A percentile compares a stretch with the other conserved stretches of the same genome.
phyloP scores from a whole-genome alignment of 2,888 invertebrate genomes.

The Poecilobothrus nobilitatus region DNA sequence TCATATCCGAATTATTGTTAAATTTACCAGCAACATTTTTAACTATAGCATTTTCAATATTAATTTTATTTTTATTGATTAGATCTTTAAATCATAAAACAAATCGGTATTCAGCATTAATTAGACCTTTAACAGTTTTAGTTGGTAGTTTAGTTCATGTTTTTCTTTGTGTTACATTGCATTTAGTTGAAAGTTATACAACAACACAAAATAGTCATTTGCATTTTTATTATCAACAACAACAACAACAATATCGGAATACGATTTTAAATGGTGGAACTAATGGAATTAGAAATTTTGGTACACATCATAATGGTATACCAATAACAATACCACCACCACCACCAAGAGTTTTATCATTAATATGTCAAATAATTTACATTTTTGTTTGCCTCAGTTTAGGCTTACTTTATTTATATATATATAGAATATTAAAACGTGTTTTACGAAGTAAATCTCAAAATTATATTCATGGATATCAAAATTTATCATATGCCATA shows the following conservation, averaged over 20 bases:
- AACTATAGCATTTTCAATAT: constrained; percentile 80
- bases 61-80: constrained; percentile 75
- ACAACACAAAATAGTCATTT: constrained; percentile 37
- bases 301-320: constrained; percentile 23
- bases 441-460: constrained; percentile 68
- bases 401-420: constrained; percentile 75
- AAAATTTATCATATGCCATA: constrained; percentile 77
- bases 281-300: constrained; percentile 27
- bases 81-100: constrained; percentile 69
- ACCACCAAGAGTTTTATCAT: constrained; percentile 53
- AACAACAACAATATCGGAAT: constrained; percentile 20
- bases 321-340: constrained; percentile 31
- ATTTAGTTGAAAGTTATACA: constrained; percentile 59
- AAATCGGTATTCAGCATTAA: constrained; percentile 59
- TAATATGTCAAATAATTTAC: constrained; percentile 78
- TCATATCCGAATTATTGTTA: constrained; percentile 71
- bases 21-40: constrained; percentile 80
- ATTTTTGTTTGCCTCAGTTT: constrained; percentile 75
- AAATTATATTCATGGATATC: constrained; percentile 69
- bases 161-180: constrained; percentile 69
- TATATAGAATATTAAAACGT: constrained; percentile 68
- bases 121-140: constrained; percentile 69
- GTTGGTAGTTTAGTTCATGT: constrained; percentile 72
- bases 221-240: constrained; percentile 36
- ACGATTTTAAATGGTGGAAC: constrained; percentile 30